A percentile compares a stretch with the other conserved stretches of the same genome.
Evolutionary conservation across 1,140 invertebrate genomes (phyloP).

Genomic region (Drosophila nigromelanica): DNA sequence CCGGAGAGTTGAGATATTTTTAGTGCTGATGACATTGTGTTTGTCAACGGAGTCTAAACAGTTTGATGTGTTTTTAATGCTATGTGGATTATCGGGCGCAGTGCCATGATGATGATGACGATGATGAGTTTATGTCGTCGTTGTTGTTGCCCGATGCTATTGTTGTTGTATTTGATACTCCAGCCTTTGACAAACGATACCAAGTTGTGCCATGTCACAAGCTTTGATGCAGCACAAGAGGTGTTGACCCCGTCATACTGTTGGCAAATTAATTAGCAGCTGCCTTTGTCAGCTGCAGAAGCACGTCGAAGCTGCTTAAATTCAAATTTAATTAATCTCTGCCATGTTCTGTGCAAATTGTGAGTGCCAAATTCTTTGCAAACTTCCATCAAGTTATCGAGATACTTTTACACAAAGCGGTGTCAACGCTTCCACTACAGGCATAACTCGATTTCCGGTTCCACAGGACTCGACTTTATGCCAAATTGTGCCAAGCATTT

Average conservation of each 20-base stretch:
- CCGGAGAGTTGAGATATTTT: conserved; percentile 43
- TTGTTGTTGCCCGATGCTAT: not conserved
- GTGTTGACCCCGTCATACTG: conserved; percentile 64
- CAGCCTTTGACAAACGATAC: conserved; percentile 64
- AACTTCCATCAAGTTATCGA: conserved; percentile 34
- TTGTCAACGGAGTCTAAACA: conserved; percentile 41
- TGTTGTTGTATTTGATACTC: conserved; percentile 4
- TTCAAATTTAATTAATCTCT: conserved; percentile 71
- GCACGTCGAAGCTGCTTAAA: conserved; percentile 41
- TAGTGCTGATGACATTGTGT: conserved; percentile 61
- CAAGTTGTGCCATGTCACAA: conserved; percentile 24
- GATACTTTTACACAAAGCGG: conserved; percentile 38
- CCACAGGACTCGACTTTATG: conserved; percentile 59
- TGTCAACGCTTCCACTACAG: not conserved
- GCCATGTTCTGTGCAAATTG: conserved; percentile 30
- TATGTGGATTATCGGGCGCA: conserved; percentile 48
- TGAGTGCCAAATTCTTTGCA: conserved; percentile 17
- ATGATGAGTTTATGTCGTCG: conserved; percentile 4
- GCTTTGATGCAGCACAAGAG: conserved; percentile 6
- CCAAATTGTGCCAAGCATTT: conserved; percentile 35
- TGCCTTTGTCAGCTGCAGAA: conserved; percentile 46
- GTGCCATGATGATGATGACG: conserved; percentile 13
- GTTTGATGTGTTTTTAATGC: conserved; percentile 79
- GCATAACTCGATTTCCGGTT: conserved; percentile 43
- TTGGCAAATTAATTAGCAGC: conserved; percentile 72